phyloP scores from a whole-genome alignment of 2,113 vertebrate species.

The Motacilla alba region DNA sequence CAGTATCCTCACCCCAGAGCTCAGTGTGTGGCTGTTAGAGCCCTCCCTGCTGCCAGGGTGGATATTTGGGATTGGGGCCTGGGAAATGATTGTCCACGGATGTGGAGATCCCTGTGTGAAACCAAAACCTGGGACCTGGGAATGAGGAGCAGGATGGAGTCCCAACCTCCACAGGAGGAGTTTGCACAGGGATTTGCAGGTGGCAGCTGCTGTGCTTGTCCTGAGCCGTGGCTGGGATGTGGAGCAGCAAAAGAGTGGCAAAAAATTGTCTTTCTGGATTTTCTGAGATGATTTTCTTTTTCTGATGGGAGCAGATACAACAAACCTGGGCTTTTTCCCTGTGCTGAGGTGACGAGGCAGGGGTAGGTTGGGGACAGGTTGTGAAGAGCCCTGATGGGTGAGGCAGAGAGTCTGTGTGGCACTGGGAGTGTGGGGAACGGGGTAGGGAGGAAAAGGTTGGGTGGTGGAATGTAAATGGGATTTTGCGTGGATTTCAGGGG shows the following conservation, averaged over 20 bases:
- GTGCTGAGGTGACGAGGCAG: neutral
- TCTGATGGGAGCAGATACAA: neutral
- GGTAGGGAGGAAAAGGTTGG: neutral
- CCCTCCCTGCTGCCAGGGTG: neutral
- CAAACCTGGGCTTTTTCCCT: neutral
- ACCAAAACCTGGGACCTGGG: neutral
- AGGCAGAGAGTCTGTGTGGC: neutral
- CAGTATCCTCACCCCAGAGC: neutral
- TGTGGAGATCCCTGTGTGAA: neutral
- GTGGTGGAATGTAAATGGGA: neutral
- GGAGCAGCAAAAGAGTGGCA: neutral
- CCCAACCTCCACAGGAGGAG: neutral
- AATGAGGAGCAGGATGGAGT: neutral
- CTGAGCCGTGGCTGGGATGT: neutral
- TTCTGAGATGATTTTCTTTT: neutral
- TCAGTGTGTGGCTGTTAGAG: neutral
- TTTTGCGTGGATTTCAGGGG: neutral
- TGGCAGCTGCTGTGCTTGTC: neutral
- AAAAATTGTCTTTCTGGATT: neutral
- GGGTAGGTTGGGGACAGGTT: neutral
- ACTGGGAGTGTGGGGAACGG: neutral
- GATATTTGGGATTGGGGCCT: neutral
- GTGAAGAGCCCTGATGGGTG: neutral
- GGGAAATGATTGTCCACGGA: rapidly evolving
- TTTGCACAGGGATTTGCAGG: neutral